These are phyloP conservation scores for Buceros bicornis DNA, from an alignment of 2,797 vertebrate genomes.

Conservation along the genomic window DNA sequence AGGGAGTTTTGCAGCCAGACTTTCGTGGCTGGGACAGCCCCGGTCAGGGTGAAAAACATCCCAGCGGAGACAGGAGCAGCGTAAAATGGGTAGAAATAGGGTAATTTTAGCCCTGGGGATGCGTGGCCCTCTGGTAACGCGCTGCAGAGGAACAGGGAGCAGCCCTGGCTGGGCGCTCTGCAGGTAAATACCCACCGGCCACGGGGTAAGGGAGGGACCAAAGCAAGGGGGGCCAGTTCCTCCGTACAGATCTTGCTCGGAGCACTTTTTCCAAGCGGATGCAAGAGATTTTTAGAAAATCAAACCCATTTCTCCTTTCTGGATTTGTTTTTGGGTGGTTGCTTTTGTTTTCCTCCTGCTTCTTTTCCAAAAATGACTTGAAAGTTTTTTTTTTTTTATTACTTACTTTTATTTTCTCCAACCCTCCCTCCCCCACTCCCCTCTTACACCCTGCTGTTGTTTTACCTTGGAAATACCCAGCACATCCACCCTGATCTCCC, in stretches of 20 bases:
- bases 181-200: not conserved
- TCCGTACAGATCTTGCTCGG: rapidly evolving
- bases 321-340: constrained; percentile 22
- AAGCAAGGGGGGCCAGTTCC: not conserved
- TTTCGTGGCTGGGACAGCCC: not conserved
- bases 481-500: constrained; percentile 71
- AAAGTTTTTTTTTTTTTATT: constrained; percentile 3
- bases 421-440: not conserved
- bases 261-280: not conserved
- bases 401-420: constrained; percentile 1
- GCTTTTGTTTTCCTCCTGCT: constrained; percentile 39
- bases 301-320: not conserved
- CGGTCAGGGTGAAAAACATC: not conserved
- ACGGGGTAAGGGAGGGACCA: not conserved
- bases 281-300: not conserved
- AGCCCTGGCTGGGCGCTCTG: not conserved
- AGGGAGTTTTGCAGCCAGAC: rapidly evolving
- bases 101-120: not conserved
- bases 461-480: constrained; percentile 67
- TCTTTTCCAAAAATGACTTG: constrained; percentile 51
- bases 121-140: rapidly evolving
- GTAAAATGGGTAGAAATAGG: not conserved
- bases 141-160: not conserved
- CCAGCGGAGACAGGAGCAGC: not conserved
- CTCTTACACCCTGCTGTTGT: constrained; percentile 10